Conservation (phyloP, 2,113 vertebrate genomes). For the Syngnathus scovelli region DNA sequence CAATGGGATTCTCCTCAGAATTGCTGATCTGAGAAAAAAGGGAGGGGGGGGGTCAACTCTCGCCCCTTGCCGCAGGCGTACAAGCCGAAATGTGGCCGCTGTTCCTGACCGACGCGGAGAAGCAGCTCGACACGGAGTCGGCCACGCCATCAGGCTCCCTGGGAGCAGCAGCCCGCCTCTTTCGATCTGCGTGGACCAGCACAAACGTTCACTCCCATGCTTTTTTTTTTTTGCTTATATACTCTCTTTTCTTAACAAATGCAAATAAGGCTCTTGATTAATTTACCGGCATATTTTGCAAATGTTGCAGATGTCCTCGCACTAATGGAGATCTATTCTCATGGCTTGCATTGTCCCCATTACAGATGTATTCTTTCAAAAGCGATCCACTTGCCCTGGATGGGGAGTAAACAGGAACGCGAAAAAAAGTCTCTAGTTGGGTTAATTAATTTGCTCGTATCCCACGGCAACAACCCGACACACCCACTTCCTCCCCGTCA, state of each 20-base stretch:
- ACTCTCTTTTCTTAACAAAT: conserved; percentile 9
- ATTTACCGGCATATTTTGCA: conserved; percentile 27
- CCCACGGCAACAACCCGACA: conserved; percentile 34
- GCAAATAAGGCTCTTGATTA: conserved; percentile 25
- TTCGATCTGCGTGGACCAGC: conserved; percentile 7
- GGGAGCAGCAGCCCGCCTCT: conserved; percentile 9
- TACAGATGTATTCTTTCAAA: conserved; percentile 52
- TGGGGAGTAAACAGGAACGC: conserved; percentile 24
- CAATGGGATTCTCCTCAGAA: too few relatives aligned
- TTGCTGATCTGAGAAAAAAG: not conserved
- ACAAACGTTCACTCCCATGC: conserved; percentile 22
- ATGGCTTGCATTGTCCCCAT: conserved; percentile 47
- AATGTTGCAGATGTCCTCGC: conserved; percentile 16
- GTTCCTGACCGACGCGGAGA: conserved; percentile 66
- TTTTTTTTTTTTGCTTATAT: conserved; percentile 13
- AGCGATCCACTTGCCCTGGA: conserved; percentile 48
- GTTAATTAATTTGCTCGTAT: conserved; percentile 61
- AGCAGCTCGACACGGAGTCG: conserved; percentile 60
- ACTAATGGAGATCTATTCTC: conserved; percentile 53
- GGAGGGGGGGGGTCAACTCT: not conserved
- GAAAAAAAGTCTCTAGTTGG: conserved; percentile 48
- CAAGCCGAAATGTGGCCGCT: conserved; percentile 38
- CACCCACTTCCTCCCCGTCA: conserved; percentile 2
- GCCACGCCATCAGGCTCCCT: conserved; percentile 62
- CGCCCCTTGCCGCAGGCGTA: conserved; percentile 30